Evolutionary conservation across 2,797 vertebrate species (phyloP).

Genomic region (Coccyzus lansbergi): DNA sequence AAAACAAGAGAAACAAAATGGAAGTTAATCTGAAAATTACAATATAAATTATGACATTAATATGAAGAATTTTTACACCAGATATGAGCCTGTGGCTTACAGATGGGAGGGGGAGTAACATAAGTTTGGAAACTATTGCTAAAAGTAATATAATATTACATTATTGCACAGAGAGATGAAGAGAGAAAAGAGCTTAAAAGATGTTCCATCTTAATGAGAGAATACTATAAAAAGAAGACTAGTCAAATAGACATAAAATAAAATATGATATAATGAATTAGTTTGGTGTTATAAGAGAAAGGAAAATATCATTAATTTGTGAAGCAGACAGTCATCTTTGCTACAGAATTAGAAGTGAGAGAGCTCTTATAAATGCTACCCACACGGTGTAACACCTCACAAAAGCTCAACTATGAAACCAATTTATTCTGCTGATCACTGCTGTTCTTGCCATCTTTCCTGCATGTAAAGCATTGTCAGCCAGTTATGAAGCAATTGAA

Average conservation of each 20-base stretch:
- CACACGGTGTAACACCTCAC: conserved; percentile 64
- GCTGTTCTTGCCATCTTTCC: conserved; percentile 73
- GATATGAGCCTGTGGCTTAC: not conserved
- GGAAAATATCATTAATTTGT: conserved; percentile 75
- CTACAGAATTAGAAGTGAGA: conserved; percentile 75
- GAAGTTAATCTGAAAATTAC: not conserved
- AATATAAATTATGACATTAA: not conserved
- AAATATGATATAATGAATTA: conserved; percentile 22
- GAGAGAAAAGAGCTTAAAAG: not conserved
- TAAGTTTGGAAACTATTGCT: not conserved
- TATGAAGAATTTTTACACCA: not conserved
- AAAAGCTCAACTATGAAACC: conserved; percentile 66
- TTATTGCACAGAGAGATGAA: not conserved
- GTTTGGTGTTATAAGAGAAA: conserved; percentile 56
- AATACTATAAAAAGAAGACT: conserved; percentile 11
- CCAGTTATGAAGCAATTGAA: conserved; percentile 69
- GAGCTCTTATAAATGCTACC: conserved; percentile 70
- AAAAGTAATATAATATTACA: not conserved
- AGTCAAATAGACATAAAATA: conserved; percentile 27
- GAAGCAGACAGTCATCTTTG: conserved; percentile 72
- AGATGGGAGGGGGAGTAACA: not conserved
- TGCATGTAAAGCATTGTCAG: conserved; percentile 76
- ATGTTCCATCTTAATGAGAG: not conserved
- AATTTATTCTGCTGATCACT: conserved; percentile 72
- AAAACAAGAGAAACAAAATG: not conserved